Evolutionary conservation across 2,113 vertebrate species (phyloP).

Genomic region (cattle (Bos taurus)): DNA sequence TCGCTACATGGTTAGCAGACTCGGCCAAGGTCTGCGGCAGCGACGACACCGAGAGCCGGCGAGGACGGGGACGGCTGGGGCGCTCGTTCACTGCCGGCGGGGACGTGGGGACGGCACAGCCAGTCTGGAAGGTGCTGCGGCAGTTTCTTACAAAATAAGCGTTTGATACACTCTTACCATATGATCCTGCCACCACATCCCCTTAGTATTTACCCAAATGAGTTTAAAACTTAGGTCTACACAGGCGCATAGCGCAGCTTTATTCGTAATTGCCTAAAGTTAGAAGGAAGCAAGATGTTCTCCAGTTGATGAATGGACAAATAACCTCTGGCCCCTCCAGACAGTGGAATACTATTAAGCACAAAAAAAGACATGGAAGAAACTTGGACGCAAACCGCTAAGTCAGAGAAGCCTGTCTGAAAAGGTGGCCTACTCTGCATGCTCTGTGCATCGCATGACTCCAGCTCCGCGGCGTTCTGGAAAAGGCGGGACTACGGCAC

Average conservation of each 20-base stretch:
- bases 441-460: not conserved
- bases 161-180: not conserved
- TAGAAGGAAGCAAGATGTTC: not conserved
- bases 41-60: accelerated
- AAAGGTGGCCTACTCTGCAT: accelerated
- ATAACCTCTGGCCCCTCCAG: not conserved
- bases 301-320: not conserved
- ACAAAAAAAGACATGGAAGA: not conserved
- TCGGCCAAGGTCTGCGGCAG: accelerated
- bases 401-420: not conserved
- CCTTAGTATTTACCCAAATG: not conserved
- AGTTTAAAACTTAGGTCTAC: not conserved
- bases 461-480: not conserved
- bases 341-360: not conserved
- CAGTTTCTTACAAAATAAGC: not conserved
- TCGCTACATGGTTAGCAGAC: accelerated
- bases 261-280: not conserved
- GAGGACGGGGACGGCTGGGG: accelerated
- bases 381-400: not conserved
- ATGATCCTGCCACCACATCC: accelerated
- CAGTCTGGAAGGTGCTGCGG: not conserved
- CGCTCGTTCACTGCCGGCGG: not conserved
- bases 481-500: not conserved
- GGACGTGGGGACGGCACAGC: accelerated
- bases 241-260: not conserved